These are phyloP conservation scores for Perizoma affinitatum DNA, from an alignment of 2,888 invertebrate genomes.

Conservation along the genomic window DNA sequence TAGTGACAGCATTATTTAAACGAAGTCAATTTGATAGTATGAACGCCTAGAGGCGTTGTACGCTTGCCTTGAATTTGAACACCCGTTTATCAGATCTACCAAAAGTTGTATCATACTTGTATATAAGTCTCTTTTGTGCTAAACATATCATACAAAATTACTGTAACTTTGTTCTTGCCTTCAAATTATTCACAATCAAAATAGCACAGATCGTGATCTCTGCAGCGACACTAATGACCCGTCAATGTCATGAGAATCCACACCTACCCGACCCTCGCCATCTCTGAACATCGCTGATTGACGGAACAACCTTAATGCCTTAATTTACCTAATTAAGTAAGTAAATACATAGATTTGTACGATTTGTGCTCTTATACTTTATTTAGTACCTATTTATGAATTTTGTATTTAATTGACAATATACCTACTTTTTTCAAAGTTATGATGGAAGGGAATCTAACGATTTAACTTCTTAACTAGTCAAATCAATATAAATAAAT, in stretches of 20 bases:
- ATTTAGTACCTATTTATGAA: too few species aligned
- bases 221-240: conserved; percentile 64
- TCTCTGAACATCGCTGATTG: conserved; percentile 42
- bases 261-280: conserved; percentile 46
- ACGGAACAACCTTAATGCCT: conserved; percentile 44
- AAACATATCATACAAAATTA: too few species aligned
- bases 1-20: conserved; percentile 46
- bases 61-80: conserved; percentile 18
- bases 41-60: conserved; percentile 43
- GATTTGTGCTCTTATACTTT: too few species aligned
- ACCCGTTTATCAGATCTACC: conserved; percentile 35
- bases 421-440: too few species aligned
- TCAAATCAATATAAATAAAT: too few species aligned
- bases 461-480: too few species aligned
- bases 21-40: conserved; percentile 70
- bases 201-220: conserved; percentile 12
- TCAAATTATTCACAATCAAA: conserved; percentile 1
- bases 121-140: too few species aligned
- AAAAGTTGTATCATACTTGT: too few species aligned
- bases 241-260: conserved; percentile 61
- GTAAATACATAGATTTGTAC: neutral
- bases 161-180: too few species aligned
- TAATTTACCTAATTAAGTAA: conserved; percentile 48
- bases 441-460: too few species aligned
- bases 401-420: too few species aligned